A percentile compares a stretch with the other conserved stretches of the same genome.
Conservation (phyloP, 2,888 invertebrate species). For the Agrotis puta region DNA sequence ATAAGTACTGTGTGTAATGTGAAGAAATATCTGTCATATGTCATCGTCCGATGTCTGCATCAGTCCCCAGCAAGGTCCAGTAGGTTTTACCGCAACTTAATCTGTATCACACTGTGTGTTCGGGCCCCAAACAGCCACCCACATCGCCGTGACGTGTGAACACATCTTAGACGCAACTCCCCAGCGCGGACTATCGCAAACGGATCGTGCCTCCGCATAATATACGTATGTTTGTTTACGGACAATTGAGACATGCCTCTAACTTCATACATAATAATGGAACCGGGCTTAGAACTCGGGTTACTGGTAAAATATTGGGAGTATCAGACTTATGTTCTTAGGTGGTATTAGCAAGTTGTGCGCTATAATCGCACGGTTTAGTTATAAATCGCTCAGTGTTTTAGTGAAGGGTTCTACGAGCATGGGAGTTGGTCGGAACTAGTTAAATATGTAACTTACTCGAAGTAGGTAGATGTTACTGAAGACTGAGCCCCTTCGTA, state of each 20-base stretch:
- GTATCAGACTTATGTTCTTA: constrained; percentile 69
- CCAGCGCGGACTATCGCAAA: constrained; percentile 46
- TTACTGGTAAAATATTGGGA: constrained; percentile 71
- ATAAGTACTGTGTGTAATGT: neutral
- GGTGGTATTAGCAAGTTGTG: constrained; percentile 63
- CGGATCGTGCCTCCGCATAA: constrained; percentile 70
- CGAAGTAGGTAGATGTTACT: neutral
- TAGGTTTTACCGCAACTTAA: neutral
- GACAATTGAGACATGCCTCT: constrained; percentile 75
- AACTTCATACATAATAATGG: constrained; percentile 73
- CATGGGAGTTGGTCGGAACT: neutral
- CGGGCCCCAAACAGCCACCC: neutral
- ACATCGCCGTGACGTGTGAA: constrained; percentile 28
- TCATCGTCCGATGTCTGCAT: neutral
- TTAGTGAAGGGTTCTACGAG: constrained; percentile 15
- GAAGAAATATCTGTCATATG: neutral
- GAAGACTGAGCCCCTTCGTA: too few species aligned
- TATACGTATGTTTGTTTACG: constrained; percentile 66
- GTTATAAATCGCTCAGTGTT: constrained; percentile 63
- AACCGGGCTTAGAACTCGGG: constrained; percentile 70
- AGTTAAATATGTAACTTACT: too few species aligned
- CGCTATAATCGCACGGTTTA: constrained; percentile 61
- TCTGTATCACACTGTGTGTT: neutral
- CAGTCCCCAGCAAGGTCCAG: neutral
- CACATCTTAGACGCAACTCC: constrained; percentile 50